Evolutionary conservation across 1,140 invertebrate species (phyloP).

Genomic region (Daktulosphaira vitifoliae): DNA sequence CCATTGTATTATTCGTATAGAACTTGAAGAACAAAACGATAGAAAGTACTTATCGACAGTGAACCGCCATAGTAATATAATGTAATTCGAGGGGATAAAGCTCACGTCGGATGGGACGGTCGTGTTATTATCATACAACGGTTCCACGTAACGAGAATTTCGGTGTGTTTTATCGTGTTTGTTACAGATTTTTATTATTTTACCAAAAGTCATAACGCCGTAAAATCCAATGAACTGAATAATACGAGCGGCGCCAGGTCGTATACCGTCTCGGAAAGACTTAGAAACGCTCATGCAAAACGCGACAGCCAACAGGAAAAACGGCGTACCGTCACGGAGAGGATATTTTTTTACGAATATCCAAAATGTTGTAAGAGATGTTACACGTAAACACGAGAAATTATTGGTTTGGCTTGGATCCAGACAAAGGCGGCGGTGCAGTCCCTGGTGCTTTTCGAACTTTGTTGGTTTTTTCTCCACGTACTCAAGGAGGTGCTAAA

Average conservation of each 20-base stretch:
- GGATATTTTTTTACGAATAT: background rate
- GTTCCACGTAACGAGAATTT: background rate
- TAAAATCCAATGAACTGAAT: conserved; percentile 15
- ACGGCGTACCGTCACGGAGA: background rate
- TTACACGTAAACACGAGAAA: conserved; percentile 13
- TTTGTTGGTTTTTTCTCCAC: background rate
- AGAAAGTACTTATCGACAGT: too few relatives aligned
- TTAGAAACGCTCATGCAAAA: conserved; percentile 1
- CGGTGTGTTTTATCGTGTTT: conserved; percentile 1
- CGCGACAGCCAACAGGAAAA: background rate
- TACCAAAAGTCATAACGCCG: background rate
- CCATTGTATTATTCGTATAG: too few relatives aligned
- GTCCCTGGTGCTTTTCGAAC: conserved; percentile 7
- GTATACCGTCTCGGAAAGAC: background rate
- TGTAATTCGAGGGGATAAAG: too few relatives aligned
- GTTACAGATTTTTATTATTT: background rate
- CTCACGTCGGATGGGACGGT: too few relatives aligned
- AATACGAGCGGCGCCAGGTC: conserved; percentile 11
- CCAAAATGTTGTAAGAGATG: conserved; percentile 2
- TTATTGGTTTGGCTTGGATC: conserved; percentile 23
- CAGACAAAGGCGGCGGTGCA: background rate
- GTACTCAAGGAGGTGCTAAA: too few relatives aligned
- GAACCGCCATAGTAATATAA: too few relatives aligned
- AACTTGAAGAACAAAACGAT: too few relatives aligned
- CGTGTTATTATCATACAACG: background rate